Conservation (phyloP, 1,140 invertebrate genomes). For the Contarinia nasturtii region DNA sequence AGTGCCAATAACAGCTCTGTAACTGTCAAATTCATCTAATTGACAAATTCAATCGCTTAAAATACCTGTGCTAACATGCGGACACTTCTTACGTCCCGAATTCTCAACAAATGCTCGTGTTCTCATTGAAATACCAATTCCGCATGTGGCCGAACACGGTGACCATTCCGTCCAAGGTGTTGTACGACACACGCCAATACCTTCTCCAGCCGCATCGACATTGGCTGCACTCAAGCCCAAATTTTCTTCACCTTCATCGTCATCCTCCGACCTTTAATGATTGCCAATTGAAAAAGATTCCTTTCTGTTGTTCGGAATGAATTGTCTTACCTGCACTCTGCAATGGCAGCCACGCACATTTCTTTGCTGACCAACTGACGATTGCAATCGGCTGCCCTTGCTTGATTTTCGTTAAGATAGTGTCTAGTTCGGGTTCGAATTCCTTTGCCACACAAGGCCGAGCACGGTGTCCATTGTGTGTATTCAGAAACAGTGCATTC, state of each 20-base stretch:
- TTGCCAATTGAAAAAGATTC: background rate
- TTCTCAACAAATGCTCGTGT: conserved; percentile 50
- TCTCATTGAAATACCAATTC: conserved; percentile 53
- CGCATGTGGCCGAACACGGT: conserved; percentile 66
- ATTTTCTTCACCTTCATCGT: conserved; percentile 22
- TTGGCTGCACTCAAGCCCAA: conserved; percentile 14
- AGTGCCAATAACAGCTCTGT: too few relatives aligned
- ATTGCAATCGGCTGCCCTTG: conserved; percentile 54
- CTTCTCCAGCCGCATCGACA: conserved; percentile 18
- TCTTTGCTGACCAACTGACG: conserved; percentile 68
- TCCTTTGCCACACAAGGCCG: conserved; percentile 75
- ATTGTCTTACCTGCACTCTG: conserved; percentile 43
- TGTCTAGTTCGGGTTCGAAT: conserved; percentile 56
- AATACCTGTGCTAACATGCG: conserved; percentile 29
- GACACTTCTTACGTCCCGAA: conserved; percentile 57
- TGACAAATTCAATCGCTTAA: too few relatives aligned
- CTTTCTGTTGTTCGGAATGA: too few relatives aligned
- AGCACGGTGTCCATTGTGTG: conserved; percentile 57
- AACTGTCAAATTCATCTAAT: too few relatives aligned
- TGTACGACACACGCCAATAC: conserved; percentile 41
- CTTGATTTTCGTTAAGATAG: conserved; percentile 59
- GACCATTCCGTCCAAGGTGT: conserved; percentile 62
- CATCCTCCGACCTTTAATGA: conserved; percentile 8
- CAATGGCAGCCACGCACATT: conserved; percentile 57
- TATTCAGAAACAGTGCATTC: conserved; percentile 62